Percentiles rank a stretch among this genome's conserved stretches.
phyloP scores from a whole-genome alignment of 2,888 invertebrate species.

The Tinea trinotella region DNA sequence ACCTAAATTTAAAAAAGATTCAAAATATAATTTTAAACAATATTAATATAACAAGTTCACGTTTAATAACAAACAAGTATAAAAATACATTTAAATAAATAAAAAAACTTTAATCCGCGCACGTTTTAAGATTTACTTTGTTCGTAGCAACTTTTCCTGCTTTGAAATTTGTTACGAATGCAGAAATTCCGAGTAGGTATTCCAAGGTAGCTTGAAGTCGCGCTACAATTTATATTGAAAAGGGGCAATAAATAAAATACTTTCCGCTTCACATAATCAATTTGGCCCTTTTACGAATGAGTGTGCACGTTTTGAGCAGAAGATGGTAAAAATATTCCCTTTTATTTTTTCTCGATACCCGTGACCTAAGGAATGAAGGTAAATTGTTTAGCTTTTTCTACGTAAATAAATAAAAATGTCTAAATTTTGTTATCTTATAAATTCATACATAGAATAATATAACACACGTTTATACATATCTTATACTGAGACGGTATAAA shows the following conservation, averaged over 20 bases:
- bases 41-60: too few relatives aligned
- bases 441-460: conserved; percentile 2
- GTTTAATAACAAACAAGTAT: too few relatives aligned
- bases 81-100: too few relatives aligned
- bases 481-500: too few relatives aligned
- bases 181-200: conserved; percentile 1
- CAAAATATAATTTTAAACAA: too few relatives aligned
- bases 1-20: too few relatives aligned
- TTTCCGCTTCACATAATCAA: conserved; percentile 41
- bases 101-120: too few relatives aligned
- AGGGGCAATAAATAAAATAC: conserved; percentile 43
- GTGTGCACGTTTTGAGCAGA: conserved; percentile 23
- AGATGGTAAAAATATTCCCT: conserved; percentile 9
- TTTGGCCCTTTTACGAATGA: conserved; percentile 35
- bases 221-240: conserved; percentile 43
- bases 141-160: background rate
- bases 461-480: too few relatives aligned
- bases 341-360: conserved; percentile 10
- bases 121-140: too few relatives aligned
- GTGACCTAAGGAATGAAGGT: background rate
- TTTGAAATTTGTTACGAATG: background rate
- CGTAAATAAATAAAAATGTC: conserved; percentile 8
- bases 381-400: background rate
- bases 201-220: conserved; percentile 5
- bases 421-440: background rate